Percentiles rank a stretch among this genome's conserved stretches.
Conservation (phyloP, 2,113 vertebrate species). For the Silurus meridionalis region DNA sequence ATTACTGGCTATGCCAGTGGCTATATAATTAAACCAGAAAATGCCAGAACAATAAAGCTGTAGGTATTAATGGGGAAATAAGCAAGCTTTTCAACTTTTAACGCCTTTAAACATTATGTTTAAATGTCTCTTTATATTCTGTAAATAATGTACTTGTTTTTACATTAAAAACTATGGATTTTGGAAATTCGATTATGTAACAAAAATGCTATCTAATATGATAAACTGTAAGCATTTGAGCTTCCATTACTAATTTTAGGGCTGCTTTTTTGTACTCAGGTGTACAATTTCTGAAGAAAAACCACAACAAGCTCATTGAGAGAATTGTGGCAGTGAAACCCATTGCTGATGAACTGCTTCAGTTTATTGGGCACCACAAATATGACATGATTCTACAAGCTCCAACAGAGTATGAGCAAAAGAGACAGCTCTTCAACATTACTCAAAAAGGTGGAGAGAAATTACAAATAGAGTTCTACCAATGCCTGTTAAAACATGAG, state of each 20-base stretch:
- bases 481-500: neutral
- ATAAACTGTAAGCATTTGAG: neutral
- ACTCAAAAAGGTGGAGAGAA: neutral
- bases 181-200: neutral
- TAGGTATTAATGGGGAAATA: neutral
- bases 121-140: neutral
- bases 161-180: neutral
- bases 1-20: neutral
- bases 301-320: neutral
- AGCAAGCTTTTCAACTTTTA: neutral
- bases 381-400: neutral
- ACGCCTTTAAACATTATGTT: neutral
- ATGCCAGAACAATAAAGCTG: too few relatives aligned
- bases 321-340: neutral
- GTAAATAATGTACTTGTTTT: neutral
- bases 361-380: neutral
- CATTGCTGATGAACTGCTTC: neutral
- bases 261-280: neutral
- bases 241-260: neutral
- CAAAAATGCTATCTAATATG: neutral
- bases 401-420: neutral
- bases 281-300: constrained; percentile 3
- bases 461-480: neutral
- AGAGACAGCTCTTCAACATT: neutral
- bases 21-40: neutral